Evolutionary conservation across 2,113 vertebrate species (phyloP), one percentile per base, ranked within the genome.

Genomic region (Aegithalos caudatus): DNA sequence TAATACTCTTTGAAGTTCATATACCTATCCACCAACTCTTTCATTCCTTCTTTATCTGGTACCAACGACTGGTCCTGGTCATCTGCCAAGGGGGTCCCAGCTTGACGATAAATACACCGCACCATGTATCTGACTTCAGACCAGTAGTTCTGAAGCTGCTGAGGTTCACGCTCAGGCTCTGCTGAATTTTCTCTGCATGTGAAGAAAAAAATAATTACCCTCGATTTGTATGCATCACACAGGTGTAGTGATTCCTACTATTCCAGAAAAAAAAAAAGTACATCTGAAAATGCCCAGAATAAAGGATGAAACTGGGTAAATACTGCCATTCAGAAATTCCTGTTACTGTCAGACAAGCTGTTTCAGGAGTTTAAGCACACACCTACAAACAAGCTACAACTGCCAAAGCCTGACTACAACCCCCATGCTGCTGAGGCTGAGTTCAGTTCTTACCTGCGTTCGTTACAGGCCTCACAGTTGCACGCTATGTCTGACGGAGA

Each of bases 61-160:
- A 99, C 98, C 50, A 99, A 95, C 5, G 99, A 98, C 23, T 99
- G 99, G 96, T 99, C 99, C 12, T 99, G 99, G 97, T 99, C 99
- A 23, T 99, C 99, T 28, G 99, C 99, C 92, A 99, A 95, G 1
- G 99, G 98, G 5, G 99, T 99, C 61, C 99, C 99, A 7, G 99
- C 99, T 95, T 99, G 99, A 24, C 99, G 99, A 97, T 99, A 99
- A 95, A 99, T 99, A 95, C 99, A 99, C 72, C 99, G 99, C 58
- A 99, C 99, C 96, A 99, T 98, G 96, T 99, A 99, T 66, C 99
- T 98, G 67, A 99, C 99, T 97, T 99, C 99, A 4, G 99, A 99
- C 99, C 99, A 99, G 97, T 98, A 99, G 96, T 99, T 99, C 97
- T 99, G 99, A 86, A 99, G 99, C 96, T 99, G 99, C 97, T 99